A percentile compares a stretch with the other conserved stretches of the same genome.
Evolutionary conservation across 2,113 vertebrate species (phyloP).

Genomic region (Syrmaticus mikado): DNA sequence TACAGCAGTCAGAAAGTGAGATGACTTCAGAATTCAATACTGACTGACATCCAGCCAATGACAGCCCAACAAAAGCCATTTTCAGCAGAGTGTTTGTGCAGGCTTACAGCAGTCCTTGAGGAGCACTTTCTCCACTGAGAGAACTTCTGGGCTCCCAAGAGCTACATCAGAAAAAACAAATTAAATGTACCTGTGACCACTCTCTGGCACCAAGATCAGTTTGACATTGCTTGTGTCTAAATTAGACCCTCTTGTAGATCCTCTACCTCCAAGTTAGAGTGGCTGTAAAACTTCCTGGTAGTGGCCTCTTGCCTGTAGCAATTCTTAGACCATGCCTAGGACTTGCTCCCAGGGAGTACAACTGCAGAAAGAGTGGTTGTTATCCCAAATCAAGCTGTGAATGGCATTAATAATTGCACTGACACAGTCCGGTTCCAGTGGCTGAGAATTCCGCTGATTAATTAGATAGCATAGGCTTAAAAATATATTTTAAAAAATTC

Average conservation of each 20-base stretch:
- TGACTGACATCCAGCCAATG: neutral
- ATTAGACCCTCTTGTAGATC: neutral
- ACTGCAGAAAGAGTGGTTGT: neutral
- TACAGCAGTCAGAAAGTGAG: neutral
- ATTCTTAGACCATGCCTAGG: neutral
- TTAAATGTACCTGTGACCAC: neutral
- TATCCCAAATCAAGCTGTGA: neutral
- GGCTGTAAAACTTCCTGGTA: neutral
- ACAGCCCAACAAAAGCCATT: accelerated
- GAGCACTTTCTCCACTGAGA: neutral
- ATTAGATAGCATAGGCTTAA: neutral
- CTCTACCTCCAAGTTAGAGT: neutral
- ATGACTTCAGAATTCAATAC: neutral
- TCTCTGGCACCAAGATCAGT: neutral
- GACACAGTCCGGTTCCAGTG: neutral
- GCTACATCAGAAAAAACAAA: neutral
- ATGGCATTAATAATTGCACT: neutral
- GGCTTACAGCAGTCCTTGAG: neutral
- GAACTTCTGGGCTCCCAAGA: neutral
- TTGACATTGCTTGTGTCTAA: neutral
- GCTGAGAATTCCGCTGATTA: neutral
- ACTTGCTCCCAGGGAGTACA: neutral
- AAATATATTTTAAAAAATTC: neutral
- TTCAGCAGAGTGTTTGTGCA: neutral
- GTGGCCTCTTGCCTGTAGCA: neutral